phyloP scores from a whole-genome alignment of 2,888 invertebrate species.

The Cyaniris semiargus region DNA sequence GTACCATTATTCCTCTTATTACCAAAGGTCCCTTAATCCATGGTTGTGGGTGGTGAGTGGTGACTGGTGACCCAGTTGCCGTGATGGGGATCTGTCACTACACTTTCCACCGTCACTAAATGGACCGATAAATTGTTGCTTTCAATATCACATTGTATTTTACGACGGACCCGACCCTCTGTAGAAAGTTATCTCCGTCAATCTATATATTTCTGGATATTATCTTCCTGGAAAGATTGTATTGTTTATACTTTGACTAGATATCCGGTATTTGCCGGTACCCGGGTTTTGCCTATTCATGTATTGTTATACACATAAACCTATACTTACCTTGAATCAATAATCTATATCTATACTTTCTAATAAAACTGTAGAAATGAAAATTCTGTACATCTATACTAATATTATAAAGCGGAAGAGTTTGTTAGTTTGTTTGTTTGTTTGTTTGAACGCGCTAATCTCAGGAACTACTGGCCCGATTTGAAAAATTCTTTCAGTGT shows the following conservation, averaged over 20 bases:
- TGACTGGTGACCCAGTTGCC: background rate
- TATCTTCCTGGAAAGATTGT: background rate
- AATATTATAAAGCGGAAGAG: too few relatives aligned
- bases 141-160: constrained; percentile 23
- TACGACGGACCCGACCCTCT: constrained; percentile 1
- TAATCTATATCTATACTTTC: too few relatives aligned
- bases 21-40: background rate
- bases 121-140: constrained; percentile 28
- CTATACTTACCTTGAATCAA: too few relatives aligned
- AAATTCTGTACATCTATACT: too few relatives aligned
- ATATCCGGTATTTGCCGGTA: too few relatives aligned
- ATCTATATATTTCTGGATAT: background rate
- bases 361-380: too few relatives aligned
- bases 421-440: too few relatives aligned
- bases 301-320: too few relatives aligned
- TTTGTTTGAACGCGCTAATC: too few relatives aligned
- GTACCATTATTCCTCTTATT: background rate
- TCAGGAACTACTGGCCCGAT: too few relatives aligned
- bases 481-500: too few relatives aligned
- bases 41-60: constrained; percentile 18
- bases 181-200: constrained; percentile 5
- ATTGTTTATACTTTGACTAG: background rate
- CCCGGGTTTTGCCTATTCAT: too few relatives aligned
- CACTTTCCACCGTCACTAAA: constrained; percentile 19
- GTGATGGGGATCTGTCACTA: constrained; percentile 16